These are phyloP conservation scores for Epinotia ramella DNA, from an alignment of 2,888 invertebrate genomes.

Conservation along the genomic window DNA sequence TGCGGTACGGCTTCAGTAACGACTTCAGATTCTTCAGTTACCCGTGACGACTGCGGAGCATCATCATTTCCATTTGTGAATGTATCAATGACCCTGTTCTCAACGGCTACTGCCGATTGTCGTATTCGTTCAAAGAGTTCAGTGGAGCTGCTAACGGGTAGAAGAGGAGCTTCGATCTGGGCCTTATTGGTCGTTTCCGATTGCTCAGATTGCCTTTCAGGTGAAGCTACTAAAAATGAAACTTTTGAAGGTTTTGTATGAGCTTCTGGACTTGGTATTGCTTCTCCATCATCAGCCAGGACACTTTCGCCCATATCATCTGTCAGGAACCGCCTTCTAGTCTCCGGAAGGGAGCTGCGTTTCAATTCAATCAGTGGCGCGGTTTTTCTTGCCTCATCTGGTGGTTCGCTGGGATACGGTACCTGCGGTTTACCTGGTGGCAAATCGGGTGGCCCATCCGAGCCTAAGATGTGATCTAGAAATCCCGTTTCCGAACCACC, in stretches of 20 bases:
- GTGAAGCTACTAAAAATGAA: too few species aligned
- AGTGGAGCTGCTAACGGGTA: conserved; percentile 11
- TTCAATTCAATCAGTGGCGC: neutral
- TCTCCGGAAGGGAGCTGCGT: neutral
- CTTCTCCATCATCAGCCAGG: neutral
- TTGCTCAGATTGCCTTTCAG: neutral
- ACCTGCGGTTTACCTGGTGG: neutral
- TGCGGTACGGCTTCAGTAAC: neutral
- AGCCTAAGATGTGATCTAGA: neutral
- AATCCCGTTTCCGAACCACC: neutral
- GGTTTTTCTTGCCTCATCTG: neutral
- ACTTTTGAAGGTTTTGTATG: neutral
- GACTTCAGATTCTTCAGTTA: neutral
- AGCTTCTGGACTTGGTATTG: neutral
- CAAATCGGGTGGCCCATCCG: neutral
- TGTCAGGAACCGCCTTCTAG: neutral
- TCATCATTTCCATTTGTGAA: neutral
- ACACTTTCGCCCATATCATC: neutral
- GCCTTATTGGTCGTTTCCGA: neutral
- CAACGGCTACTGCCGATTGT: conserved; percentile 7
- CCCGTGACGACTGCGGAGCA: neutral
- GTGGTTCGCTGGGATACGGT: neutral
- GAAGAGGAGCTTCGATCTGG: neutral
- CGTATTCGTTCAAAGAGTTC: conserved; percentile 29
- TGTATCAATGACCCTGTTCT: neutral